Percentiles rank a stretch among this genome's conserved stretches.
Conservation (phyloP, 2,113 vertebrate species). For the Trichomycterus rosablanca region DNA sequence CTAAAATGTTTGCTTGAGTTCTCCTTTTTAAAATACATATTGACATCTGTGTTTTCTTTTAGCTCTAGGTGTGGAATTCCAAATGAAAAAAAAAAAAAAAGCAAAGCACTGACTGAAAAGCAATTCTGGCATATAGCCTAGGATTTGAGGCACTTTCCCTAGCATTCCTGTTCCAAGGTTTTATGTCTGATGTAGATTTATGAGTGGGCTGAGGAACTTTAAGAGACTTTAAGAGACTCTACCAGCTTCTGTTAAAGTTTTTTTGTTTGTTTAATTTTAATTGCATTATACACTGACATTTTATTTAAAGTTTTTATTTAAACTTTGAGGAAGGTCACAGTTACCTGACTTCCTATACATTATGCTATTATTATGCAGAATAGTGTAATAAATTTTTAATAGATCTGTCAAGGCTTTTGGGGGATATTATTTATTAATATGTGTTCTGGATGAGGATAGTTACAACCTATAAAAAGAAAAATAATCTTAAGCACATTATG, state of each 20-base stretch:
- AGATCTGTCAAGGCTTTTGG: no score
- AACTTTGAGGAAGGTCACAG: no score
- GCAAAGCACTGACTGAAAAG: slow-evolving; percentile 17
- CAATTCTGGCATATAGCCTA: slow-evolving; percentile 19
- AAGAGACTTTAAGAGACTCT: no score
- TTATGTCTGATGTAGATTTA: slow-evolving; percentile 12
- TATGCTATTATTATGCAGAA: no score
- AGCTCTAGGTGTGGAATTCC: slow-evolving; percentile 1
- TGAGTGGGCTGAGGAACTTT: slow-evolving; percentile 3
- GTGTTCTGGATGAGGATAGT: no score
- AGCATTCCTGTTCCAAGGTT: slow-evolving; percentile 9
- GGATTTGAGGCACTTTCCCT: slow-evolving; percentile 31
- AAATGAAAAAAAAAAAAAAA: slow-evolving; percentile 19
- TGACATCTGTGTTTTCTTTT: slow-evolving; percentile 12
- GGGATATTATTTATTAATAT: no score
- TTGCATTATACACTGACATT: no score
- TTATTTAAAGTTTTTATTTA: no score
- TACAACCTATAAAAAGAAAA: no score
- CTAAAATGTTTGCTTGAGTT: slow-evolving; percentile 21
- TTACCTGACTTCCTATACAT: no score
- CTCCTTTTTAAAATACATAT: slow-evolving; percentile 16
- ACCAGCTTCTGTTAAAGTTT: slow-evolving; percentile 8
- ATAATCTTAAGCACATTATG: no score
- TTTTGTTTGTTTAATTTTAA: slow-evolving; percentile 16
- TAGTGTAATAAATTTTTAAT: no score